Conservation (phyloP, 1,140 invertebrate species). For the Drosophila aff. region DNA sequence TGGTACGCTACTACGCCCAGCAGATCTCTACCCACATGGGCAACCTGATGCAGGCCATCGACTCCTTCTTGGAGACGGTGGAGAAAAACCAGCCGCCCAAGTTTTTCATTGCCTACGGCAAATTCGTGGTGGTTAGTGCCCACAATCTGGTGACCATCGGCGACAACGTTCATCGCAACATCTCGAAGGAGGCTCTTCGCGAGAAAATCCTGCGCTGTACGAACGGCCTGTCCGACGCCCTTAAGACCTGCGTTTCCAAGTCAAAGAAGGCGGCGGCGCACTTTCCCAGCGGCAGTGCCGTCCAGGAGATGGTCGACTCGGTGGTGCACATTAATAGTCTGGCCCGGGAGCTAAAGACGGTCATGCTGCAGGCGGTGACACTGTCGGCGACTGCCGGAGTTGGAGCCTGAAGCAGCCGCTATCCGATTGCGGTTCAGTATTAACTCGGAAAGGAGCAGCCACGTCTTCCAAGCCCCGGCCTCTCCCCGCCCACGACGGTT, state of each 20-base stretch:
- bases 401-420: constrained; percentile 39
- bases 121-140: constrained; percentile 96
- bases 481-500: constrained; percentile 12
- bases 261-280: constrained; percentile 96
- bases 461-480: constrained; percentile 64
- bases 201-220: constrained; percentile 91
- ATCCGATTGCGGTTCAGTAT: constrained; percentile 34
- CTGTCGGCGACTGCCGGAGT: constrained; percentile 57
- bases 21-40: constrained; percentile 93
- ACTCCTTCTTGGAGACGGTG: constrained; percentile 95
- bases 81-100: constrained; percentile 97
- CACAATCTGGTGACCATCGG: constrained; percentile 97
- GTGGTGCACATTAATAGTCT: constrained; percentile 93
- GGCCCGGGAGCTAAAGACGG: constrained; percentile 90
- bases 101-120: constrained; percentile 96
- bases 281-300: constrained; percentile 95
- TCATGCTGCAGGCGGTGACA: constrained; percentile 87
- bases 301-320: constrained; percentile 97
- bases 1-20: constrained; percentile 93
- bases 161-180: constrained; percentile 94
- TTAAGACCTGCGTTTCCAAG: constrained; percentile 93
- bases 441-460: constrained; percentile 31
- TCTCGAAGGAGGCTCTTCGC: constrained; percentile 90
- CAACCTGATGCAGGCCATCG: constrained; percentile 94
- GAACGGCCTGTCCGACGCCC: constrained; percentile 92